Evolutionary conservation across 2,888 invertebrate species (phyloP).

Genomic region (Mythimna loreyi): DNA sequence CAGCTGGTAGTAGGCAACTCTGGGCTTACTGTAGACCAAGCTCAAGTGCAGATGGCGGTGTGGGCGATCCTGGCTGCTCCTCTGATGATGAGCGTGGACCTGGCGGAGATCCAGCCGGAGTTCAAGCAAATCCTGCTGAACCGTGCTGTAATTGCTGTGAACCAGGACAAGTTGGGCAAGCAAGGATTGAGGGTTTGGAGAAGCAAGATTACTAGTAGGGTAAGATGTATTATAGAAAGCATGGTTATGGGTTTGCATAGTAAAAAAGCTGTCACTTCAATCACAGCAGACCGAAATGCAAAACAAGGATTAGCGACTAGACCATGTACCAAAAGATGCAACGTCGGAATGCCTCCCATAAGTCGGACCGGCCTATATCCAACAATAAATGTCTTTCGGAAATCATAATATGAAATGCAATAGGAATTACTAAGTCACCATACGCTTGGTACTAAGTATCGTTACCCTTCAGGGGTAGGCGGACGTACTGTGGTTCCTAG

Average conservation of each 20-base stretch:
- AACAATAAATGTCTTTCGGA: too few relatives aligned
- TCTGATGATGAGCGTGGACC: conserved; percentile 92
- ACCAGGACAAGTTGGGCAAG: conserved; percentile 92
- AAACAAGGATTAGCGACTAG: too few relatives aligned
- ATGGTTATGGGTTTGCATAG: background rate
- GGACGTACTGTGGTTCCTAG: too few relatives aligned
- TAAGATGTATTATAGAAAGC: conserved; percentile 14
- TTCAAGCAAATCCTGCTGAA: conserved; percentile 92
- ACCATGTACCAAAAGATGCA: too few relatives aligned
- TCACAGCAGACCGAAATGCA: background rate
- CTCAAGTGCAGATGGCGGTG: conserved; percentile 92
- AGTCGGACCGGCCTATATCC: too few relatives aligned
- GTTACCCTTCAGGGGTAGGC: background rate
- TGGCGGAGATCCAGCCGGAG: conserved; percentile 88
- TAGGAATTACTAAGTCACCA: background rate
- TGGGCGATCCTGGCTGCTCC: conserved; percentile 93
- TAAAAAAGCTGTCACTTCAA: background rate
- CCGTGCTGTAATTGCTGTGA: conserved; percentile 90
- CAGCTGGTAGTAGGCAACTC: conserved; percentile 91
- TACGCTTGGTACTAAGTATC: too few relatives aligned
- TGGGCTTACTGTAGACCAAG: conserved; percentile 91
- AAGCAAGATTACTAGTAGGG: conserved; percentile 51
- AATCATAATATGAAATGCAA: background rate
- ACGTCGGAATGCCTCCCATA: too few relatives aligned
- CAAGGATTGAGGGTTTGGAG: conserved; percentile 88